Conservation (phyloP, 2,797 vertebrate genomes). For the Steatocranus sp. region DNA sequence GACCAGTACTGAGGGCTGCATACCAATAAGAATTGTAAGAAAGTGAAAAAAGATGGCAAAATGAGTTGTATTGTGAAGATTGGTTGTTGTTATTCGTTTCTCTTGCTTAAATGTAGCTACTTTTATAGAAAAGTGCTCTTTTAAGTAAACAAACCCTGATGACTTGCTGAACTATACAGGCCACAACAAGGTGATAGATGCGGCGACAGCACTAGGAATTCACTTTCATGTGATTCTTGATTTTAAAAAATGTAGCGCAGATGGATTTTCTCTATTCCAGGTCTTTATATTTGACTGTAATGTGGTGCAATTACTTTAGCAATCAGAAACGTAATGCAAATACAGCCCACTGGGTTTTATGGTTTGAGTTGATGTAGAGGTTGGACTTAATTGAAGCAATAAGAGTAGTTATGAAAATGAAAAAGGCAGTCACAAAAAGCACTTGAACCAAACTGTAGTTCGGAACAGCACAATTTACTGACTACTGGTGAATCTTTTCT, state of each 20-base stretch:
- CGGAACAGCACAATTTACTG: background rate
- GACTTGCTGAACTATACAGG: background rate
- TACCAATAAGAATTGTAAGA: background rate
- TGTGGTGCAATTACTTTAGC: background rate
- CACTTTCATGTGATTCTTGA: background rate
- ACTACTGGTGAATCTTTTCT: background rate
- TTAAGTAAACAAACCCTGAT: background rate
- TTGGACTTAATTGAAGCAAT: background rate
- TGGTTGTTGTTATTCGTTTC: background rate
- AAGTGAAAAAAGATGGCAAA: background rate
- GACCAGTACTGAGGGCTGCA: slow-evolving; percentile 1
- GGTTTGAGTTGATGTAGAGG: background rate
- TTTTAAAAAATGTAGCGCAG: background rate
- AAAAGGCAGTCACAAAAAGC: background rate
- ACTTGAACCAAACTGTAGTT: background rate
- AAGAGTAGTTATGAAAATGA: background rate
- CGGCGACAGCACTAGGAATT: background rate
- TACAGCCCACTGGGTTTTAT: background rate
- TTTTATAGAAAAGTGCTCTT: background rate
- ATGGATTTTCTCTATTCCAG: background rate
- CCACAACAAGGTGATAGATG: background rate
- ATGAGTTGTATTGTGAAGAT: background rate
- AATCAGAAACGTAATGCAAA: background rate
- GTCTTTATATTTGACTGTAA: background rate
- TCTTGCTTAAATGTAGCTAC: background rate